Conservation (phyloP, 2,888 invertebrate genomes). For the Aleiodes leptofemur region DNA sequence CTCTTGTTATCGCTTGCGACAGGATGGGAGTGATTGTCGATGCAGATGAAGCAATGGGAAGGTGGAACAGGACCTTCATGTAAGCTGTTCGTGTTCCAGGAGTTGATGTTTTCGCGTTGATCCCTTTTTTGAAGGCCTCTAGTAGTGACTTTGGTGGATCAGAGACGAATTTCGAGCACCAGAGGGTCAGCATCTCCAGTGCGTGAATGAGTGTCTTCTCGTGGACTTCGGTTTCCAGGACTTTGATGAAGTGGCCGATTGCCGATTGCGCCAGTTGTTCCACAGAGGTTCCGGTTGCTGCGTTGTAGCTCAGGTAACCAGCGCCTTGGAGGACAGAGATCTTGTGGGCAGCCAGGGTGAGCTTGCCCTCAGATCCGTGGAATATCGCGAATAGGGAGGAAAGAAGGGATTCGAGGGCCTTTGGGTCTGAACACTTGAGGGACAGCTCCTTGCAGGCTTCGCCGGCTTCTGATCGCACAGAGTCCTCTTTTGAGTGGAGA, state of each 20-base stretch:
- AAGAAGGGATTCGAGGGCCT: constrained; percentile 82
- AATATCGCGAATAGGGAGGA: constrained; percentile 86
- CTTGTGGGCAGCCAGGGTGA: constrained; percentile 92
- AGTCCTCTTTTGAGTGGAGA: constrained; percentile 90
- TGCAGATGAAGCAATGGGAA: constrained; percentile 61
- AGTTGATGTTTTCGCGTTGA: constrained; percentile 85
- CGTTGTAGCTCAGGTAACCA: constrained; percentile 84
- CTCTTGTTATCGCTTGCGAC: constrained; percentile 84
- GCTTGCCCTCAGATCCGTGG: constrained; percentile 92
- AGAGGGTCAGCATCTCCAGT: constrained; percentile 87
- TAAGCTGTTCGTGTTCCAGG: constrained; percentile 87
- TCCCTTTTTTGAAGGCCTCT: constrained; percentile 84
- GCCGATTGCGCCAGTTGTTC: constrained; percentile 80
- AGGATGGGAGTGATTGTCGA: constrained; percentile 79
- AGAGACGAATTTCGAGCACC: constrained; percentile 83
- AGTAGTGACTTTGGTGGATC: constrained; percentile 82
- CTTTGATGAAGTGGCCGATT: constrained; percentile 83
- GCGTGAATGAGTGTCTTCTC: constrained; percentile 92
- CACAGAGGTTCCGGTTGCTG: constrained; percentile 79
- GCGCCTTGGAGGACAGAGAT: constrained; percentile 89
- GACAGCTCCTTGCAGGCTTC: constrained; percentile 84
- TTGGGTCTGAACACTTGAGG: constrained; percentile 82
- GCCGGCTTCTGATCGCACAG: constrained; percentile 85
- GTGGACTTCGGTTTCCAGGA: constrained; percentile 92
- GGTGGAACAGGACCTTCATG: constrained; percentile 81